Evolutionary conservation across 2,113 vertebrate species (phyloP).

Genomic region (Regulus satrapa): DNA sequence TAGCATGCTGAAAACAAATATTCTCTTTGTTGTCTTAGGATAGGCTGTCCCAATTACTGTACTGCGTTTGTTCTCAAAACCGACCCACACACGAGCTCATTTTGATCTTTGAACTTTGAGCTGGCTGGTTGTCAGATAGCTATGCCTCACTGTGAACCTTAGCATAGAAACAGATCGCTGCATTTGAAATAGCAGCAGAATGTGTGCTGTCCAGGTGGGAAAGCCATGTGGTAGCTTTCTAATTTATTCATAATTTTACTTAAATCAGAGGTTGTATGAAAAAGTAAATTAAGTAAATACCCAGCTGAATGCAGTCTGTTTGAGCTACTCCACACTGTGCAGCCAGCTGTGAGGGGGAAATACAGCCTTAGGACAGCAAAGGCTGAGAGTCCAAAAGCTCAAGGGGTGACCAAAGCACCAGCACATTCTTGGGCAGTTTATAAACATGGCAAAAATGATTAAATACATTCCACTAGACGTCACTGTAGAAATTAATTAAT

Average conservation of each 20-base stretch:
- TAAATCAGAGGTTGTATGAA: neutral
- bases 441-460: slow-evolving; percentile 10
- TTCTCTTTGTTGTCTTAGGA: neutral
- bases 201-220: neutral
- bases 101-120: slow-evolving; percentile 19
- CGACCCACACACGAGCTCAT: rapidly evolving
- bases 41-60: neutral
- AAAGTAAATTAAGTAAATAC: slow-evolving; percentile 34
- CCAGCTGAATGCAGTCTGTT: neutral
- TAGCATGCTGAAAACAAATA: neutral
- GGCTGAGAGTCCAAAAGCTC: neutral
- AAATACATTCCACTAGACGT: neutral
- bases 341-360: neutral
- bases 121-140: neutral
- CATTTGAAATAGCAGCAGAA: neutral
- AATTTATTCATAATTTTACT: slow-evolving; percentile 29
- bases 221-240: neutral
- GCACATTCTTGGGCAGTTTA: neutral
- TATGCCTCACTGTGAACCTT: neutral
- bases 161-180: neutral
- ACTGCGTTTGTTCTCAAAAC: neutral
- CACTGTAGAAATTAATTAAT: neutral
- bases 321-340: neutral
- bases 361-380: neutral
- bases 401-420: neutral